Conservation (phyloP, 1,140 invertebrate species). For the Anastrepha obliqua region DNA sequence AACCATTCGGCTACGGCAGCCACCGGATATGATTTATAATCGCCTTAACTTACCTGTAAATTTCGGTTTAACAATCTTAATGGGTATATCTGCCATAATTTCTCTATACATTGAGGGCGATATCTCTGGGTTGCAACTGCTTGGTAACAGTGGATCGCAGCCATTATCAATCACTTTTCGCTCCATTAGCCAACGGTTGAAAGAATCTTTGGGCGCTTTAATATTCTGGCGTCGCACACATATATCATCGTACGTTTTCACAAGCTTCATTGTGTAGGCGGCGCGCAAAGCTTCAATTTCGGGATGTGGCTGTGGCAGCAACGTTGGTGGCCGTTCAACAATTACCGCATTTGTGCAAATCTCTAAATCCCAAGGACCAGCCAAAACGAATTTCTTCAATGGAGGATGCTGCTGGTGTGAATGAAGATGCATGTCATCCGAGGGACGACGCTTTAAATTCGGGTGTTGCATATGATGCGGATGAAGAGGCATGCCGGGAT, state of each 20-base stretch:
- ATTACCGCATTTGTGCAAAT: constrained; percentile 95
- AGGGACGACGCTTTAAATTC: constrained; percentile 83
- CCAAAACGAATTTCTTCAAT: constrained; percentile 87
- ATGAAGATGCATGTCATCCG: constrained; percentile 80
- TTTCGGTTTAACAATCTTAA: constrained; percentile 95
- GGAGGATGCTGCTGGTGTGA: constrained; percentile 75
- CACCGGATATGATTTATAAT: constrained; percentile 72
- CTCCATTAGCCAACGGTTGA: constrained; percentile 97
- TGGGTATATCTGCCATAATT: constrained; percentile 99
- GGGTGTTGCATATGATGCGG: constrained; percentile 66
- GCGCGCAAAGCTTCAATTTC: constrained; percentile 91
- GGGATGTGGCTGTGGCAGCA: constrained; percentile 93
- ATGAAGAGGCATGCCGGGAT: constrained; percentile 72
- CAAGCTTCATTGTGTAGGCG: constrained; percentile 86
- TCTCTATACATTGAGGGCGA: constrained; percentile 96
- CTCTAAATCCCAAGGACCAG: constrained; percentile 97
- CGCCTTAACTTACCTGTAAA: constrained; percentile 83
- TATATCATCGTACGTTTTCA: constrained; percentile 94
- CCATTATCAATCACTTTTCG: constrained; percentile 93
- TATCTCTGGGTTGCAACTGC: constrained; percentile 93
- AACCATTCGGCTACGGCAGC: no score
- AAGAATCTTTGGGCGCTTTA: constrained; percentile 96
- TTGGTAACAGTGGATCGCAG: constrained; percentile 91
- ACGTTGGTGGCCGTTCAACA: constrained; percentile 88
- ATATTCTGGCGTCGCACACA: constrained; percentile 95